Conservation (phyloP, 1,140 invertebrate genomes). For the Micrasema longulum region DNA sequence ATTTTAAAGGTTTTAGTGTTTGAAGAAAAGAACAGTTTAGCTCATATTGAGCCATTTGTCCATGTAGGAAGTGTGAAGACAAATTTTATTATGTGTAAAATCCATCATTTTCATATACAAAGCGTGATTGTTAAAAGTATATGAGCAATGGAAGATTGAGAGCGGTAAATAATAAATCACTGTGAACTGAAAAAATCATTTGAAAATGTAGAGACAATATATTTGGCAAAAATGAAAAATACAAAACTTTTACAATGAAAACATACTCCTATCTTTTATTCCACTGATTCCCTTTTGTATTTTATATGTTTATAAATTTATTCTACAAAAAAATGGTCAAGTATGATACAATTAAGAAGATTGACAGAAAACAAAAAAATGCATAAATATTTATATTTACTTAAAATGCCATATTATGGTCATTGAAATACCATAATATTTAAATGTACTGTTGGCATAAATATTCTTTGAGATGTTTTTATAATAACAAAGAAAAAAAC, state of each 20-base stretch:
- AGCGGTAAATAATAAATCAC: not conserved
- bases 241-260: constrained; percentile 37
- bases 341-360: too few species aligned
- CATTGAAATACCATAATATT: too few species aligned
- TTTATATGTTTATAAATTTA: too few species aligned
- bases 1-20: constrained; percentile 52
- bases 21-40: constrained; percentile 52
- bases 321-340: too few species aligned
- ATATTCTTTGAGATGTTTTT: too few species aligned
- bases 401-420: too few species aligned
- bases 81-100: constrained; percentile 43
- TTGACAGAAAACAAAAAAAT: too few species aligned
- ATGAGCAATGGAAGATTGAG: constrained; percentile 16
- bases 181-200: constrained; percentile 31
- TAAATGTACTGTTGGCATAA: too few species aligned
- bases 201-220: constrained; percentile 47
- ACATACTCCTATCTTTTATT: not conserved
- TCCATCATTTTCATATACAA: constrained; percentile 48
- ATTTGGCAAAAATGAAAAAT: constrained; percentile 41
- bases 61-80: constrained; percentile 47
- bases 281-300: too few species aligned
- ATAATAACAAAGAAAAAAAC: too few species aligned
- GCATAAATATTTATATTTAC: too few species aligned
- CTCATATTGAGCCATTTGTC: constrained; percentile 54
- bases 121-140: constrained; percentile 30